Conservation (phyloP, 2,888 invertebrate species). For the Chesias legatella region DNA sequence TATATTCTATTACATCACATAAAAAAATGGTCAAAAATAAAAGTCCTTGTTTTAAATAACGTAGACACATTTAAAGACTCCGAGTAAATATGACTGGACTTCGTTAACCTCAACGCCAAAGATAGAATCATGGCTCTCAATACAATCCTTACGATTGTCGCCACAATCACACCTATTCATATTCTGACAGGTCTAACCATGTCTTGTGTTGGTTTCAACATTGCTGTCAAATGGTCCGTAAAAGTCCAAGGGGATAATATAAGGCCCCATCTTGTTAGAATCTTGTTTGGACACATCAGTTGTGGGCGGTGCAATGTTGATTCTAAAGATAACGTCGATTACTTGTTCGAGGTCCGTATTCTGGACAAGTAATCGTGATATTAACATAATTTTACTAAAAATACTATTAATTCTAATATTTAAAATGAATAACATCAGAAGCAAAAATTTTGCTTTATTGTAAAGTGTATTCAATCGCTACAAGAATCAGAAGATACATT, state of each 20-base stretch:
- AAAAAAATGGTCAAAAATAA: no score
- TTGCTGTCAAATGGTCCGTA: slow-evolving; percentile 64
- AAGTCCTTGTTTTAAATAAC: no score
- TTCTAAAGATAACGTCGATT: slow-evolving; percentile 55
- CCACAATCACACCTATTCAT: slow-evolving; percentile 49
- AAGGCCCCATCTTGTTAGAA: slow-evolving; percentile 53
- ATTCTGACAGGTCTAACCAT: slow-evolving; percentile 36
- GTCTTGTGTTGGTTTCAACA: slow-evolving; percentile 45
- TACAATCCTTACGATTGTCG: slow-evolving; percentile 31
- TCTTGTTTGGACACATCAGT: slow-evolving; percentile 51
- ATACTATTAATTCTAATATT: no score
- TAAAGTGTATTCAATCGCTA: no score
- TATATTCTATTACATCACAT: no score
- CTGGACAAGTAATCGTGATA: slow-evolving; percentile 13
- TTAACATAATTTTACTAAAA: no score
- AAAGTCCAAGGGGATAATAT: slow-evolving; percentile 64
- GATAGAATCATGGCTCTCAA: slow-evolving; percentile 1
- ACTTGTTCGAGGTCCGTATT: slow-evolving; percentile 39
- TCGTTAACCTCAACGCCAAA: slow-evolving; percentile 2
- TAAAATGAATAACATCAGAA: no score
- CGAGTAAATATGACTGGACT: no score
- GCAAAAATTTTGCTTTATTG: no score
- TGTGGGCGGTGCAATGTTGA: slow-evolving; percentile 64
- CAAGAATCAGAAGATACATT: no score
- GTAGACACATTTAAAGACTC: no score